Evolutionary conservation across 2,113 vertebrate species (phyloP), one percentile per base, ranked within the genome.

Genomic region (Erythrolamprus reginae): DNA sequence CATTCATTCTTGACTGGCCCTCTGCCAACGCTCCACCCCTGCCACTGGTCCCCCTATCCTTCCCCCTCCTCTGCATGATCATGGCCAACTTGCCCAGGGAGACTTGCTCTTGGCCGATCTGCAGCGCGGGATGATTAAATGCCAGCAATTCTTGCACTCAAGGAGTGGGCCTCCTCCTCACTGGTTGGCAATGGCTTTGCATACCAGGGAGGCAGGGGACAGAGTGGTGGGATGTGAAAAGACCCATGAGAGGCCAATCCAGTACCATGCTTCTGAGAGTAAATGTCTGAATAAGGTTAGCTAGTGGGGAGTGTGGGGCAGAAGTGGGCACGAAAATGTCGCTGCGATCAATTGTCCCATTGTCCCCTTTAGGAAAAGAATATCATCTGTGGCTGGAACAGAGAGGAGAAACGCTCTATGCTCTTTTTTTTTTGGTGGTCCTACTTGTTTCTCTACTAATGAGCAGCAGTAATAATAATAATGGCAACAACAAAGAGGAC

Each of bases 281-380:
- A 21, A 56, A 56, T 21, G 19, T 55, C 19, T 55, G 53, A 55
- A 55, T 19, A 21, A 55, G 53, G 53, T 55, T 55, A 15, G 53
- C 19, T 21, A 21, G 53, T 55, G 28, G 7, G 26, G 48, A 7
- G 0, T 0, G 0, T 0, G 0, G 26, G 26, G 47, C 4, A 51
- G 28, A 26, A 38, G 10, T 50, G 83, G n/a, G 48, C 42, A 50
- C 1, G 10, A 26, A 24, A 56, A 56, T 45, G 23, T 58, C 9
- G 1, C 55, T 10, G 24, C 8, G 5, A 58, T 58, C 55, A 58
- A 58, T 58, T 58, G 55, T 58, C 55, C 55, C 55, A 10, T 26
- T 58, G 55, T 58, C n/a, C n/a, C n/a, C n/a, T n/a, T 58, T 58
- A 26, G 55, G 9, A 26, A 38, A 53, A 55, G 85, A 38, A 55